Evolutionary conservation across 2,888 invertebrate species (phyloP), one percentile per base, ranked within the genome.

Genomic region (Eupithecia dodoneata): DNA sequence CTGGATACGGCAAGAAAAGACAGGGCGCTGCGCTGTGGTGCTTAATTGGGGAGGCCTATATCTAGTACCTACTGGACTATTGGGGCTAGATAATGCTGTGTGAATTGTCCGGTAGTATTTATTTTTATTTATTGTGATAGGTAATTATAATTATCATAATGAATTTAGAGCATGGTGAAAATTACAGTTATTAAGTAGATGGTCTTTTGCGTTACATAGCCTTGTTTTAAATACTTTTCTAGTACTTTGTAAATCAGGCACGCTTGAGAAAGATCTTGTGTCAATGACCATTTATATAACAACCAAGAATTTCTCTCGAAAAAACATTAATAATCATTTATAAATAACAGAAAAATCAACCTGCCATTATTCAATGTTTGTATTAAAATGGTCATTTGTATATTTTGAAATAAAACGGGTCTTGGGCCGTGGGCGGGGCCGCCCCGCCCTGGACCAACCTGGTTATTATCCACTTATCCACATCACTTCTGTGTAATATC

Each of bases 391-490:
- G 73, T 18, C 63, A 67, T 78, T 73, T 74, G 70, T 77, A 65
- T 77, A 80, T 81, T 79, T 78, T 66, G 78, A 80, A 80, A 75
- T 87, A 89, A 91, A 91, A 89, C 86, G 85, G 83, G 86, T 85
- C 82, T 83, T 84, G 84, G 89, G 88, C 88, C 83, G 87, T 85
- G 85, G 94, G 94, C 93, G 94, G 86, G 87, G 85, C 88, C 2
- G 89, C 88, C 86, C 90, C 94, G 92, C 94, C 94, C 87, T 85
- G 83, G 87, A 80, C 83, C 87, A 88, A 88, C 90, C 93, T 88
- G 85, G 87, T 90, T 88, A 94, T 95, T 94, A 95, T 89, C 94
- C 94, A 95, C 93, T 95, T 95, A 94, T 83, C 87, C 82, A 86
- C 87, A 93, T 92, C 94, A 94, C 94, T 95, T 94, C 94, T 94